Percentiles rank a stretch among this genome's conserved stretches.
phyloP scores from a whole-genome alignment of 1,140 invertebrate species.

The Trigoniulus corallinus region DNA sequence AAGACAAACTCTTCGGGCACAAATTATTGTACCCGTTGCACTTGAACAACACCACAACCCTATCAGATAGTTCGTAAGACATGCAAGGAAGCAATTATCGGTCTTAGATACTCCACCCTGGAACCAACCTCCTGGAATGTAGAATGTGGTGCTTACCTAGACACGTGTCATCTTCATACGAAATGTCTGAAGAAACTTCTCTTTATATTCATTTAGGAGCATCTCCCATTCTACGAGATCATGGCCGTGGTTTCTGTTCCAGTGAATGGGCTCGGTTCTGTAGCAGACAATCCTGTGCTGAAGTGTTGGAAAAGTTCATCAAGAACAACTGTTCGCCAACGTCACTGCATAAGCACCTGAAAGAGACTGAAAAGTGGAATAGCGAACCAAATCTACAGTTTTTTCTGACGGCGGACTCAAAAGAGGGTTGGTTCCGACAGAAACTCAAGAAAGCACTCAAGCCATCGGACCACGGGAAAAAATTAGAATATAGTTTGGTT shows the following conservation, averaged over 20 bases:
- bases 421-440: background rate
- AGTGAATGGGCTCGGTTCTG: constrained; percentile 64
- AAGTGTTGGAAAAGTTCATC: constrained; percentile 49
- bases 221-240: constrained; percentile 50
- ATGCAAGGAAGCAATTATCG: too few species aligned
- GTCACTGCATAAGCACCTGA: background rate
- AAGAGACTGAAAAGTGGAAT: background rate
- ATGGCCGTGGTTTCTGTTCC: constrained; percentile 46
- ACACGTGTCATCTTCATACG: too few species aligned
- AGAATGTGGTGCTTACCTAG: too few species aligned
- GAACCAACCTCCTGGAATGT: too few species aligned
- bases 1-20: too few species aligned
- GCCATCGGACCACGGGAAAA: background rate
- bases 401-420: background rate
- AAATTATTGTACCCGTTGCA: too few species aligned
- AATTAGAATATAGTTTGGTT: background rate
- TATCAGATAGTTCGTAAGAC: too few species aligned
- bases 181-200: background rate
- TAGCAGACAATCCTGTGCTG: constrained; percentile 51
- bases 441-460: background rate
- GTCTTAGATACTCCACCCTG: too few species aligned
- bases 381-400: constrained; percentile 1
- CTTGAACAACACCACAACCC: too few species aligned
- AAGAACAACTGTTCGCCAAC: background rate
- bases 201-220: constrained; percentile 34